Evolutionary conservation across 2,888 invertebrate species (phyloP), one percentile per base, ranked within the genome.

Genomic region (Nephrocerus scutellatus): DNA sequence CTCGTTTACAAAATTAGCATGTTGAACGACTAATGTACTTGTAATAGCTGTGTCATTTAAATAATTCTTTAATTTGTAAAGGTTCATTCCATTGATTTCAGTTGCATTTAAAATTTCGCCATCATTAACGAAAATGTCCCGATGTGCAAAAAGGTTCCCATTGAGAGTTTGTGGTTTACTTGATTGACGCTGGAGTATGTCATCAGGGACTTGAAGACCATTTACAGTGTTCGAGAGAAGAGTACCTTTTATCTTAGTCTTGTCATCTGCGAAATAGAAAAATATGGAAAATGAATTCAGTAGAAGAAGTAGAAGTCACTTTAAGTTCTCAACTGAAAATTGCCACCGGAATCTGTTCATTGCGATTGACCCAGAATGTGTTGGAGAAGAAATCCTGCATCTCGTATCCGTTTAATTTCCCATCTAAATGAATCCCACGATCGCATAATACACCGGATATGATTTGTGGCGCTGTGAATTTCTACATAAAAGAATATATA

Each of bases 321-420:
- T 4, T 20, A 19, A 24, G 32, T 22, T n/a, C 30, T 30, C 14
- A 6, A 39, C 56, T 53, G 52, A 77, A 75, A 29, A 56, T 60
- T 7, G 65, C 67, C 10, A 60, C 54, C 24, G 59, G 44, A 21
- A 77, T 58, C 5, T 57, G 57, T 58, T 76, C 76, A 39, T 69
- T 52, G 18, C 57, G 60, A 21, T 70, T 66, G 44, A 70, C 71
- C 52, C 73, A 72, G 39, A 76, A 67, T 33, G 74, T 72, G 33
- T 70, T 70, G 21, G 63, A 50, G 7, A 68, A 50, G 20, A 76
- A 55, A 33, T 70, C 58, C 2, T 64, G 53, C 14, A 77, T 50
- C 22, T 67, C 57, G 12, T 71, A 61, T 8, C 67, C 70, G 51
- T 72, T 72, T 4, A 75, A 43, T 12, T 51, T 58, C n/a, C 66